Percentiles rank a stretch among this genome's conserved stretches.
These are phyloP conservation scores for Pitangus sulphuratus DNA, from an alignment of 2,797 vertebrate genomes.

Conservation along the genomic window DNA sequence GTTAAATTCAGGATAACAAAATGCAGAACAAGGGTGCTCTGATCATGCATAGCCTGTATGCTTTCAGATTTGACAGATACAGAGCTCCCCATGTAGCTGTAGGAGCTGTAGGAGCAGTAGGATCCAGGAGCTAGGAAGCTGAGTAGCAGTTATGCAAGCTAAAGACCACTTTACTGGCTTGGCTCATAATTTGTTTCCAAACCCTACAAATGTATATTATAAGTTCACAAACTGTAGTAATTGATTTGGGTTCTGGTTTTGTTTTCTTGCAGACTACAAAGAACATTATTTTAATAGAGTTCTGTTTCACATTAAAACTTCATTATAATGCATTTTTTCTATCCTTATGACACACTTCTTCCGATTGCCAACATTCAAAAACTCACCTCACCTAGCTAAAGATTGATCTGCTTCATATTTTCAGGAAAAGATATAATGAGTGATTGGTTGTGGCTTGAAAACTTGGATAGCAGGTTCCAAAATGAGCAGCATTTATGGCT, in stretches of 20 bases:
- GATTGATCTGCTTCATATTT: constrained; percentile 40
- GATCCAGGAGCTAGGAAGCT: neutral
- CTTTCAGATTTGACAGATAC: neutral
- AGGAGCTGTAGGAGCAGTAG: neutral
- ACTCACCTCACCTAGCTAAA: neutral
- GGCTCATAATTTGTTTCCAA: neutral
- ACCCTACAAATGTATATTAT: neutral
- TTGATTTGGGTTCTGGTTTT: neutral
- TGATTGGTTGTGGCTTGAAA: neutral
- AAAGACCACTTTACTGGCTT: neutral
- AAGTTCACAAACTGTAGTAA: neutral
- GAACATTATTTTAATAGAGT: neutral
- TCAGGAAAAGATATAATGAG: neutral
- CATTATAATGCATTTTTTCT: constrained; percentile 1
- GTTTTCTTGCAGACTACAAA: neutral
- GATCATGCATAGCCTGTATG: neutral
- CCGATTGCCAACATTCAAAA: neutral
- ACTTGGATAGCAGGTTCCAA: constrained; percentile 2
- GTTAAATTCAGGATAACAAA: neutral
- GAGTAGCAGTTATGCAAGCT: neutral
- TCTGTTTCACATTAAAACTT: constrained; percentile 35
- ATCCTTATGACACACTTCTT: neutral
- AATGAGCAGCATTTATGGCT: constrained; percentile 27
- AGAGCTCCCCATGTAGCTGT: neutral
- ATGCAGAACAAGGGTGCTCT: neutral